Evolutionary conservation across 2,113 vertebrate species (phyloP), one percentile per base, ranked within the genome.

Genomic region (Callorhinus ursinus): DNA sequence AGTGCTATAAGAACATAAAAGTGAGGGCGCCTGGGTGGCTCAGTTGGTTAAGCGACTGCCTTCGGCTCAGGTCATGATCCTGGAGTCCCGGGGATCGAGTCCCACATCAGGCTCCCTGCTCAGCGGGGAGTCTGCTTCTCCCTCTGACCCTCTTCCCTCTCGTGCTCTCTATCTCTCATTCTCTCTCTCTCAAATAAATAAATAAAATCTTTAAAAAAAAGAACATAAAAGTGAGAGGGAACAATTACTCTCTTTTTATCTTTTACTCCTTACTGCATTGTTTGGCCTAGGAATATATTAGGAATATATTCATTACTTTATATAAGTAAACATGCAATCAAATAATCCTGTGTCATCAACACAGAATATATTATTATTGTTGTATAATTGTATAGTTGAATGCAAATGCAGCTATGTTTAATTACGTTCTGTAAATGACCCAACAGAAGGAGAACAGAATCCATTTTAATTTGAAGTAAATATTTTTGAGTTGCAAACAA

Each of bases 381-480:
- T 71, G 1, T 53, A 42, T 83, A 76, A 59, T 36, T 67, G 1
- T 39, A 19, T 46, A 61, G 55, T 61, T 89, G 33, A 96, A 80
- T 80, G 13, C 10, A 61, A 92, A 42, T 53, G 5, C 10, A 90
- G 15, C 55, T 33, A 14, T 94, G 5, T 61, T 96, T 94, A 55
- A 96, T 77, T 95, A 59, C 88, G 12, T 3, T 85, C 28, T 76
- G 31, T 69, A 87, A 55, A 16, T 92, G 55, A 90, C 33, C 15
- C 13, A 89, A 39, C 22, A 74, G 33, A 74, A 4, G 61, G 13
- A 90, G 24, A 53, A 15, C 5, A 33, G 24, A 77, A 76, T 81
- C 46, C 21, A 5, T 91, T 88, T 88, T 69, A 74, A 84, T 69
- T 84, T 92, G 49, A 88, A 88, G 24, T 88, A 91, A 88, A 57